Evolutionary conservation across 2,888 invertebrate genomes (phyloP), one percentile per base, ranked within the genome.

Genomic region (Ommatoiulus sabulosus): DNA sequence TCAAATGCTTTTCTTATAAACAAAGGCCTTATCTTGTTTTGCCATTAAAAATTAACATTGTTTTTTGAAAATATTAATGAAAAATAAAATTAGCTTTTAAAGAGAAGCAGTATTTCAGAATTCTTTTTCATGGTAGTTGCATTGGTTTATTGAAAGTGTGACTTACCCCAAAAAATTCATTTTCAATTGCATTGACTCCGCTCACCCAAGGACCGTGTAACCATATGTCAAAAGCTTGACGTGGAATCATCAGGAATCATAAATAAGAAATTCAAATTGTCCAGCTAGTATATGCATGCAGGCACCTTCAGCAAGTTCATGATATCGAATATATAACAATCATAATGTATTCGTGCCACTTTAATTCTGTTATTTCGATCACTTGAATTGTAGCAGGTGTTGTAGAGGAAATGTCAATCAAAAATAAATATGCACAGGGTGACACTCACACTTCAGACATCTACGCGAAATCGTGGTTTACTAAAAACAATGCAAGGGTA

Each of bases 241-340:
- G n/a, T 63, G 20, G 7, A 72, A 8, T 80, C 80, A 80, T 80
- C 80, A 80, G 24, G 80, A 80, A 43, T 80, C 35, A 80, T 80
- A 80, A 35, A 43, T 15, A 35, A 24, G 12, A 80, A 35, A 80
- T 80, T 63, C n/a, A 80, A 80, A 80, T 10, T 8, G 35, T 72
- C 12, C 12, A 80, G 80, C 35, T 80, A 80, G 80, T 4, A 80
- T 80, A 43, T 35, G 35, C 35, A 80, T 43, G 35, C 35, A 80
- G 35, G 35, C 80, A 12, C 80, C 72, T 80, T 43, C 35, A 35
- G 35, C 12, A 80, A 80, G 80, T 80, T 24, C 80, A 80, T 80
- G 80, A 80, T 80, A 80, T 24, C 80, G 80, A 80, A 80, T 80
- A 80, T 80, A 15, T 43, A 80, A 80, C 35, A 80, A 80, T 80